phyloP scores from a whole-genome alignment of 2,797 vertebrate genomes.

The Gobionotothen gibberifrons region DNA sequence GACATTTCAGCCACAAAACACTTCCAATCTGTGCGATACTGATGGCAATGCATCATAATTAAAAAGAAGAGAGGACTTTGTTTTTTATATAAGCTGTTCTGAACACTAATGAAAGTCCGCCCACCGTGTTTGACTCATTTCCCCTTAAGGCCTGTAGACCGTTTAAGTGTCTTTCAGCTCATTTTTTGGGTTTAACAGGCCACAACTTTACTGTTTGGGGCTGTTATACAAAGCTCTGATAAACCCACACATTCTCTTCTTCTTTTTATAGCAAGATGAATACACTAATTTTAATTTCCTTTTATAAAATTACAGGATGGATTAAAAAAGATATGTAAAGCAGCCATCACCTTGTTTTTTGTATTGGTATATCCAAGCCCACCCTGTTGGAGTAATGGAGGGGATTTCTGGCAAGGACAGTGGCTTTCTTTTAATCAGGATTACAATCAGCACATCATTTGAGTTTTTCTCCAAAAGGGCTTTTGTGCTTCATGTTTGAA shows the following conservation, averaged over 20 bases:
- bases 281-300: background rate
- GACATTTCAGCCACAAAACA: no score
- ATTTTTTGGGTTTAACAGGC: background rate
- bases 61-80: no score
- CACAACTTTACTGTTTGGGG: background rate
- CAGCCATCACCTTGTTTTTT: constrained; percentile 13
- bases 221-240: background rate
- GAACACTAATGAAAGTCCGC: no score
- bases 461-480: constrained; percentile 25
- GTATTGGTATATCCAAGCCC: constrained; percentile 14
- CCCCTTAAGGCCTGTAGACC: background rate
- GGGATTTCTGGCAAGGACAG: constrained; percentile 15
- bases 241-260: background rate
- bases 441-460: constrained; percentile 29
- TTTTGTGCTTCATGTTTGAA: constrained; percentile 20
- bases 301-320: background rate
- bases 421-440: constrained; percentile 20
- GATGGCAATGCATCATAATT: no score
- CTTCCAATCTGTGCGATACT: no score
- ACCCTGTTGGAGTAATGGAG: constrained; percentile 24
- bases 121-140: background rate
- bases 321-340: background rate
- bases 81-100: no score
- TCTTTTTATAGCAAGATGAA: background rate
- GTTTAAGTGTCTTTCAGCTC: background rate